phyloP scores from a whole-genome alignment of 1,140 invertebrate species.

The Ips typographus region DNA sequence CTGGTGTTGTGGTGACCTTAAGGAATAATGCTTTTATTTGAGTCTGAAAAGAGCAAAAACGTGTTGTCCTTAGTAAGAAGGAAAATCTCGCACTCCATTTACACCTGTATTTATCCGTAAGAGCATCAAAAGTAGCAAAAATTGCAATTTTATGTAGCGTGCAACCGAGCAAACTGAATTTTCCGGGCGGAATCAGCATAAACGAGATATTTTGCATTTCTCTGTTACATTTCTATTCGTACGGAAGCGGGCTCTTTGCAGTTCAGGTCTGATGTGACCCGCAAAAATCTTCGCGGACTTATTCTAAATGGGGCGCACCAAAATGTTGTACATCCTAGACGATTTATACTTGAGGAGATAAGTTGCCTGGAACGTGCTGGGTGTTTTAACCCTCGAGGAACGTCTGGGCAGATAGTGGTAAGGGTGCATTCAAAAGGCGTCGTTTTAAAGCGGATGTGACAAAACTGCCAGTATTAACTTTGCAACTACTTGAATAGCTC shows the following conservation, averaged over 20 bases:
- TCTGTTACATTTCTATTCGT: neutral
- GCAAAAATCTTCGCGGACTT: neutral
- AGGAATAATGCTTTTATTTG: neutral
- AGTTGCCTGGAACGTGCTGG: conserved; percentile 24
- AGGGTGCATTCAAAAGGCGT: conserved; percentile 38
- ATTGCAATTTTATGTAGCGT: conserved; percentile 13
- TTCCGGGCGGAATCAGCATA: conserved; percentile 10
- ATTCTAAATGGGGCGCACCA: neutral
- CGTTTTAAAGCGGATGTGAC: conserved; percentile 40
- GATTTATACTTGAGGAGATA: conserved; percentile 25
- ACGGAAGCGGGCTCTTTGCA: conserved; percentile 2
- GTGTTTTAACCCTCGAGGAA: conserved; percentile 13
- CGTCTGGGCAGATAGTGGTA: conserved; percentile 9
- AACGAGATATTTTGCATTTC: conserved; percentile 9
- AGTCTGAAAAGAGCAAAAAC: conserved; percentile 1
- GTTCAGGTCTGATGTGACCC: neutral
- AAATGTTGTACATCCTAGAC: neutral
- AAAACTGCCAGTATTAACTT: conserved; percentile 38
- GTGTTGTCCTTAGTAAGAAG: neutral
- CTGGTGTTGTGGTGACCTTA: neutral
- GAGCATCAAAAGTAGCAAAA: conserved; percentile 2
- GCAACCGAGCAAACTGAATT: conserved; percentile 1
- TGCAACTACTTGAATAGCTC: conserved; percentile 43
- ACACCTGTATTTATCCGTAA: conserved; percentile 5
- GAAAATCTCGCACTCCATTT: conserved; percentile 10